A percentile compares a stretch with the other conserved stretches of the same genome.
Conservation (phyloP, 1,140 invertebrate species). For the Colletes gigas region DNA sequence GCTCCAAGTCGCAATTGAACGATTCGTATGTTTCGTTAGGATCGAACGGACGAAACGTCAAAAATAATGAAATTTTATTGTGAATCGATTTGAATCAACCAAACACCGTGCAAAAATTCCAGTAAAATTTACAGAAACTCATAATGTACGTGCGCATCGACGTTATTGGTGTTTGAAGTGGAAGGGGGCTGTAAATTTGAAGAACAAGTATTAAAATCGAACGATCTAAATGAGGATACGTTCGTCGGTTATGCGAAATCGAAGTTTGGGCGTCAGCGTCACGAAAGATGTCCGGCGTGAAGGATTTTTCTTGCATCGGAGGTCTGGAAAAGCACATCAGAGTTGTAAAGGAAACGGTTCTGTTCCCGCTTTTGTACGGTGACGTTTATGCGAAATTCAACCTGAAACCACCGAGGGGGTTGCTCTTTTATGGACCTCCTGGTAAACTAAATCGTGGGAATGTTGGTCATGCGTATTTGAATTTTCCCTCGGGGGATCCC, state of each 20-base stretch:
- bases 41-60: conserved; percentile 57
- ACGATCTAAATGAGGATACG: conserved; percentile 6
- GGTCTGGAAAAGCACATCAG: conserved; percentile 86
- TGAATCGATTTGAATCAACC: conserved; percentile 42
- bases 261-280: not conserved
- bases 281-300: conserved; percentile 63
- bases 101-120: conserved; percentile 44
- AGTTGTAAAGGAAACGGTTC: conserved; percentile 87
- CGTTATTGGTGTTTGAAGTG: not conserved
- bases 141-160: conserved; percentile 35
- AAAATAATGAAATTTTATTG: conserved; percentile 70
- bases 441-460: conserved; percentile 82
- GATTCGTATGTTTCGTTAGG: conserved; percentile 37
- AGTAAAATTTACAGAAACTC: conserved; percentile 43
- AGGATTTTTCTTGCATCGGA: conserved; percentile 84
- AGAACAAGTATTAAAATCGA: not conserved
- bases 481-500: too few species aligned
- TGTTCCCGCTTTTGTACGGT: conserved; percentile 87
- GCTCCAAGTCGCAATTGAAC: not conserved
- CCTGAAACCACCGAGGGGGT: conserved; percentile 86
- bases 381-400: conserved; percentile 86
- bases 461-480: too few species aligned
- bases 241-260: conserved; percentile 27
- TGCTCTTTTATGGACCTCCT: conserved; percentile 90
- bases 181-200: not conserved